Percentiles rank a stretch among this genome's conserved stretches.
Evolutionary conservation across 2,797 vertebrate species (phyloP).

Genomic region (Macrochelys suwanniensis): DNA sequence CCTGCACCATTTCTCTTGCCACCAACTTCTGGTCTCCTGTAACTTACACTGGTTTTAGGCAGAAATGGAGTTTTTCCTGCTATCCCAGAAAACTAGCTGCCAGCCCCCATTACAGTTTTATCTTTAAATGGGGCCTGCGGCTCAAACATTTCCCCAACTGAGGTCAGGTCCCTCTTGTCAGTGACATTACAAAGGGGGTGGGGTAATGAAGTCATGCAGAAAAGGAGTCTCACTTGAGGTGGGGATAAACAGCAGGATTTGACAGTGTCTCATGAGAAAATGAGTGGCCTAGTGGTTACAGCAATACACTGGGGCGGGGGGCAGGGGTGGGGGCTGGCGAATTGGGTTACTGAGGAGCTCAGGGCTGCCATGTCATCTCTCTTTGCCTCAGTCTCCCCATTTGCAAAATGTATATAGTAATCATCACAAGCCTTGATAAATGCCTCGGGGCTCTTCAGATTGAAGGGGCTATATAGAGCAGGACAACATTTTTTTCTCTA

Average conservation of each 20-base stretch:
- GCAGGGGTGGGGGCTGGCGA: background rate
- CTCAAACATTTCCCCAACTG: background rate
- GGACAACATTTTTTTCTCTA: background rate
- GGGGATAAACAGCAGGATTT: background rate
- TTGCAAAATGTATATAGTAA: background rate
- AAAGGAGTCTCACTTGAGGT: background rate
- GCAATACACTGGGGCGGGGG: background rate
- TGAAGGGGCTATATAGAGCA: background rate
- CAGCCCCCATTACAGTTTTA: background rate
- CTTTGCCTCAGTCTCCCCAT: background rate
- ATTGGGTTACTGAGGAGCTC: background rate
- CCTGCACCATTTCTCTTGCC: background rate
- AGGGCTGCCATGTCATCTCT: background rate
- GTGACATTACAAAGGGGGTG: fast-evolving
- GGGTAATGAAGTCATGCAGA: background rate
- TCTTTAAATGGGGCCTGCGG: background rate
- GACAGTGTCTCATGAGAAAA: too few relatives aligned
- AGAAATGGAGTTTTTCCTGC: background rate
- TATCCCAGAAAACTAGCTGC: background rate
- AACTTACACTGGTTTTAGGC: background rate
- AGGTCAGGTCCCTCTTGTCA: background rate
- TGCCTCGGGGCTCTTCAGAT: background rate
- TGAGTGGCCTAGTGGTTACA: background rate
- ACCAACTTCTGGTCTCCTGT: background rate
- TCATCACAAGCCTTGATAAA: background rate